Evolutionary conservation across 2,113 vertebrate genomes (phyloP).

Genomic region (Pomatorhinus ruficollis): DNA sequence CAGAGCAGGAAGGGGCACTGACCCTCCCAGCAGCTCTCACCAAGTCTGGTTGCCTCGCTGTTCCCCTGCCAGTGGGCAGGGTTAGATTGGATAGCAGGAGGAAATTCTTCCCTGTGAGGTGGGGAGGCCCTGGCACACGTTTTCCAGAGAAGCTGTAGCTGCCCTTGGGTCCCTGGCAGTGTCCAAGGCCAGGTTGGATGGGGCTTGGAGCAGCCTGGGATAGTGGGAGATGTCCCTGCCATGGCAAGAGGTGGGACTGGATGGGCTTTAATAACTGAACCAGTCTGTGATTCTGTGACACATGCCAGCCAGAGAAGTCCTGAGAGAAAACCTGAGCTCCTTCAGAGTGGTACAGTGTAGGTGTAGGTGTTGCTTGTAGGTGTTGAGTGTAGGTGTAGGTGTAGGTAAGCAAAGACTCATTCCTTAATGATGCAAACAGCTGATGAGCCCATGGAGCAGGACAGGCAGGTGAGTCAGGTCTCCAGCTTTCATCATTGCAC

Average conservation of each 20-base stretch:
- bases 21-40: neutral
- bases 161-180: neutral
- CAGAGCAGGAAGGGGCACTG: neutral
- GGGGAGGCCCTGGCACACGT: neutral
- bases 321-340: neutral
- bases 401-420: neutral
- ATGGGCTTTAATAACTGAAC: neutral
- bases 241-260: neutral
- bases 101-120: neutral
- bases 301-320: neutral
- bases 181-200: rapidly evolving
- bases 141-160: neutral
- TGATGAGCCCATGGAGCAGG: neutral
- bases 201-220: neutral
- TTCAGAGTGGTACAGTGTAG: neutral
- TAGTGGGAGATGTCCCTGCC: neutral
- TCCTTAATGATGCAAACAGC: neutral
- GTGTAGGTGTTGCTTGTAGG: neutral
- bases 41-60: neutral
- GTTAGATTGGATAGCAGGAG: neutral
- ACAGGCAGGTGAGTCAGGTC: rapidly evolving
- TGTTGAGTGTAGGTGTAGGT: neutral
- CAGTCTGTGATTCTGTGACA: neutral
- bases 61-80: neutral
- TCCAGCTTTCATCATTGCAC: neutral